Evolutionary conservation across 2,888 invertebrate species (phyloP).

Genomic region (Conus canariensis): DNA sequence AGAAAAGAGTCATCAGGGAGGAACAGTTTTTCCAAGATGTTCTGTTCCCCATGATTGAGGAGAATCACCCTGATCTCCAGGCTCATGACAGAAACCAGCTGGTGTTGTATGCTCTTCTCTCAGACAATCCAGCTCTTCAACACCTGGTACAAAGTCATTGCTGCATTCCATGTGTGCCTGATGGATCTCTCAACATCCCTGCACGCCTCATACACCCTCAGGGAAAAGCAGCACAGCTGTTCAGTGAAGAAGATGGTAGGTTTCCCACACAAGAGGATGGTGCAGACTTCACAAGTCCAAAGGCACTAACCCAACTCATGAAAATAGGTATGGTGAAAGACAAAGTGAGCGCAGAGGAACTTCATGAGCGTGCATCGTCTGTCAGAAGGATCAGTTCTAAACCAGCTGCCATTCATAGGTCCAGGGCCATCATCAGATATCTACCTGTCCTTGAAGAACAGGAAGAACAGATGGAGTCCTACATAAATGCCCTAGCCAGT

Average conservation of each 20-base stretch:
- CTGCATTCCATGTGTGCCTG: constrained; percentile 33
- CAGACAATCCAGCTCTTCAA: not conserved
- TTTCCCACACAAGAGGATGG: not conserved
- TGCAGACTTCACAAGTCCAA: not conserved
- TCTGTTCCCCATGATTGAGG: not conserved
- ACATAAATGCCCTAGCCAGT: not conserved
- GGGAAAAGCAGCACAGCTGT: constrained; percentile 2
- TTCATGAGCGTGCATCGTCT: not conserved
- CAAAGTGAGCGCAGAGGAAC: constrained; percentile 20
- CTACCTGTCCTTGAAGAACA: not conserved
- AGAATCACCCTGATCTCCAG: not conserved
- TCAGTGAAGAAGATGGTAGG: constrained; percentile 5
- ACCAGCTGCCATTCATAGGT: not conserved
- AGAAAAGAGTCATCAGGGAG: not conserved
- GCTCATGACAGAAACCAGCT: constrained; percentile 12
- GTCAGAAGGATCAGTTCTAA: not conserved
- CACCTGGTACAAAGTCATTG: constrained; percentile 21
- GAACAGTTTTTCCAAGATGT: constrained; percentile 8
- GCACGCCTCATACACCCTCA: constrained; percentile 18
- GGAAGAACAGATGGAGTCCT: not conserved
- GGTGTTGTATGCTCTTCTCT: constrained; percentile 27
- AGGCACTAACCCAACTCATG: not conserved
- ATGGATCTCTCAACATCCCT: not conserved
- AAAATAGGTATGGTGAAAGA: constrained; percentile 23
- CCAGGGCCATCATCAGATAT: constrained; percentile 21